Evolutionary conservation across 2,113 vertebrate species (phyloP).

Genomic region (Alectura lathami): DNA sequence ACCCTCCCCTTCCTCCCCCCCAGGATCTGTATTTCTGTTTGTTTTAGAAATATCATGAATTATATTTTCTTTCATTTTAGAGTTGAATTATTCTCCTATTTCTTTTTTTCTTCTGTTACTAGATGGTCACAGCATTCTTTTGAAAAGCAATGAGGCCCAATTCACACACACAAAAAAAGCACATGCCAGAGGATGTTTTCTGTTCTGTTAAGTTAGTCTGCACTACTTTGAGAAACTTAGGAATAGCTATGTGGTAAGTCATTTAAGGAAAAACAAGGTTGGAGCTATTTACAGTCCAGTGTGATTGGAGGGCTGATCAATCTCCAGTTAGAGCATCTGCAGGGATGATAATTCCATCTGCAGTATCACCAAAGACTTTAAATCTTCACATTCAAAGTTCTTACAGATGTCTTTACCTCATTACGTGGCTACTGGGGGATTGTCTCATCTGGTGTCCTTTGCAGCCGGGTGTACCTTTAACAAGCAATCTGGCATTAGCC

Average conservation of each 20-base stretch:
- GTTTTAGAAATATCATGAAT: neutral
- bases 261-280: neutral
- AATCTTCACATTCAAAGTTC: constrained; percentile 55
- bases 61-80: neutral
- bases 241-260: neutral
- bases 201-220: neutral
- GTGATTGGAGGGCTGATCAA: constrained; percentile 29
- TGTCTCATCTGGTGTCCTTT: constrained; percentile 71
- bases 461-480: constrained; percentile 71
- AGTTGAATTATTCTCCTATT: neutral
- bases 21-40: neutral
- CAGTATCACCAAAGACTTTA: constrained; percentile 58
- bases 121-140: neutral
- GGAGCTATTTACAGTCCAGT: neutral
- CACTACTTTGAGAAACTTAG: neutral
- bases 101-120: neutral
- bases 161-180: neutral
- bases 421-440: constrained; percentile 71
- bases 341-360: constrained; percentile 57
- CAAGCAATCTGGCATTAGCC: constrained; percentile 77
- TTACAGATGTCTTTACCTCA: constrained; percentile 77
- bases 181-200: neutral
- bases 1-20: too few relatives aligned
- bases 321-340: constrained; percentile 32
- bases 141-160: neutral